Base-by-base conservation (phyloP, 2,888 invertebrate genomes). In the Drosophila demipolita region DNA sequence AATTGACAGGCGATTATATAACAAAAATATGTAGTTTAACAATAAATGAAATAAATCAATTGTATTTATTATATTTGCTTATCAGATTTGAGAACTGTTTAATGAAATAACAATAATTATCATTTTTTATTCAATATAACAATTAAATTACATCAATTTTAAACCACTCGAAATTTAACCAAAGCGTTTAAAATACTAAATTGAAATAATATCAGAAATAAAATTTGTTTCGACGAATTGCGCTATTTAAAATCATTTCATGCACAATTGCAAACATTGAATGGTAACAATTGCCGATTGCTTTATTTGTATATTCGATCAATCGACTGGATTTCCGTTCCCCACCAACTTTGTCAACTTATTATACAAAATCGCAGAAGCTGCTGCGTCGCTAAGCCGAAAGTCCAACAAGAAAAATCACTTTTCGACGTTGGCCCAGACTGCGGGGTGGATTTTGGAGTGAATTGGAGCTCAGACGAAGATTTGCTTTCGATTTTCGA, bases 381-480 rank as follows among this genome's bases (percentile, higher is more conserved):
- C 60, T 79, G 83, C 85, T 83, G 77, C 59, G 50, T 87, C 72
- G 83, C 78, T 88, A 87, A 87, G 83, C 82, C 80, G 66, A 74
- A 78, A 82, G 81, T 78, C 78, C 76, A 75, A 88, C 88, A 88
- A 83, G 89, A 88, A 82, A 88, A 89, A 89, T 88, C 89, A 87
- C 89, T 88, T 88, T 87, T 87, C 75, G 29, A 64, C 71, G 49
- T 53, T 60, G 58, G 40, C 60, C 59, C 52, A 26, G 57, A 57
- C 40, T n/a, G 35, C 29, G 29, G 60, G 26, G 35, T 50, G 38
- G 38, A 29, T 38, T 36, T 38, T 40, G 11, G 17, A 11, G 20
- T 20, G 38, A 52, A 35, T n/a, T 61, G 35, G 49, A 73, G 42
- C 55, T 45, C n/a, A 66, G 58, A 62, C 33, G 49, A 65, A 64